These are phyloP conservation scores for Aradus depressus DNA, from an alignment of 2,888 invertebrate species.

Conservation along the genomic window DNA sequence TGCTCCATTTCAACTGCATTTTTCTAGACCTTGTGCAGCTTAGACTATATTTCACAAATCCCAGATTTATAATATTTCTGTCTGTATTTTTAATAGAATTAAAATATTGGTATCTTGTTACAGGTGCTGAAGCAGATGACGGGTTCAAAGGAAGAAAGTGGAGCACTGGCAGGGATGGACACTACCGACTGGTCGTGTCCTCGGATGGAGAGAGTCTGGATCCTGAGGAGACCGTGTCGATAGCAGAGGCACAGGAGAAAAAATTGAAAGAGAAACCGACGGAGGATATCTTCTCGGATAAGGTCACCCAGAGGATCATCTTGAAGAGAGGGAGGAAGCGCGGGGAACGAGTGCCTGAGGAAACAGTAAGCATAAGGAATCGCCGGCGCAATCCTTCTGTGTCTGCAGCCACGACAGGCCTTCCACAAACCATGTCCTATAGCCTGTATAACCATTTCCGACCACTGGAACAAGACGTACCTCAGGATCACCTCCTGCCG, in stretches of 20 bases:
- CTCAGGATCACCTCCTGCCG: conserved; percentile 52
- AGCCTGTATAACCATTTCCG: conserved; percentile 53
- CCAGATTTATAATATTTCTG: too few species aligned
- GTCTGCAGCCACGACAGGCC: conserved; percentile 19
- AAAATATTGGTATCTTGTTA: too few species aligned
- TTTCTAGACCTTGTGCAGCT: too few species aligned
- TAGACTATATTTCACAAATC: too few species aligned
- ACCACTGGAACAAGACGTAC: conserved; percentile 49
- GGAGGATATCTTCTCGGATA: conserved; percentile 18
- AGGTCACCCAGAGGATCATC: conserved; percentile 23
- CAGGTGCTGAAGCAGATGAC: conserved; percentile 19
- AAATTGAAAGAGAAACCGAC: conserved; percentile 14
- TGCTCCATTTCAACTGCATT: too few species aligned
- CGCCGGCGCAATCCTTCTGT: conserved; percentile 15
- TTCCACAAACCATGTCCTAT: conserved; percentile 34
- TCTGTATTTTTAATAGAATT: too few species aligned
- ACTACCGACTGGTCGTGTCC: conserved; percentile 28
- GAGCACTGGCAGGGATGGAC: conserved; percentile 25
- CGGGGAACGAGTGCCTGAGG: conserved; percentile 8
- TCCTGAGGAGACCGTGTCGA: conserved; percentile 19
- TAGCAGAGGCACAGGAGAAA: conserved; percentile 21
- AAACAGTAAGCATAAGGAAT: conserved; percentile 7
- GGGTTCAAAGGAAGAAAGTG: conserved; percentile 24
- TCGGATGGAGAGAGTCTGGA: conserved; percentile 20
- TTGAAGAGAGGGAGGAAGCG: conserved; percentile 22